phyloP scores from a whole-genome alignment of 2,888 invertebrate species.

The Electrophaes corylata region DNA sequence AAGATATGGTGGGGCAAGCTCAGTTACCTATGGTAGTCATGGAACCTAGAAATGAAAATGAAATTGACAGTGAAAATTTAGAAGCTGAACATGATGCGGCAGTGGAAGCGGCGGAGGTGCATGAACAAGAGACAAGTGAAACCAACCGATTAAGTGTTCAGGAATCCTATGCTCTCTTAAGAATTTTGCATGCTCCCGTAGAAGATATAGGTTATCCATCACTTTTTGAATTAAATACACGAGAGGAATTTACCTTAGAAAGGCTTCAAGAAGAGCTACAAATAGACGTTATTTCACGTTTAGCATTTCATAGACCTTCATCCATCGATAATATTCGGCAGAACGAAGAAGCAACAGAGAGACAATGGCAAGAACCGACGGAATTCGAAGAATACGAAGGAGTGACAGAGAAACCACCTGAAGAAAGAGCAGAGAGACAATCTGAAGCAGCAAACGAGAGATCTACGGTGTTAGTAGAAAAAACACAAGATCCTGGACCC shows the following conservation, averaged over 20 bases:
- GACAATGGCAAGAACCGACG: background rate
- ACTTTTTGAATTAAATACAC: slow-evolving; percentile 14
- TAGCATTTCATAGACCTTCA: background rate
- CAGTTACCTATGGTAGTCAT: slow-evolving; percentile 11
- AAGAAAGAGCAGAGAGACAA: background rate
- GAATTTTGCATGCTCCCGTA: slow-evolving; percentile 6
- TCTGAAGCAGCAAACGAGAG: slow-evolving; percentile 1
- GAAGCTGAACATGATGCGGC: background rate
- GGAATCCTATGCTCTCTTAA: background rate
- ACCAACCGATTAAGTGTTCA: background rate
- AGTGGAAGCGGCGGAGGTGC: background rate
- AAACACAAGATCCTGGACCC: slow-evolving; percentile 39
- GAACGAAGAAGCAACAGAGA: slow-evolving; percentile 2
- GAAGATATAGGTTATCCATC: slow-evolving; percentile 14
- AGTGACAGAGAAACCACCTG: background rate
- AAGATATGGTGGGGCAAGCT: slow-evolving; percentile 12
- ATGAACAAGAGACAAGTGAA: background rate
- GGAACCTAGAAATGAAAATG: background rate
- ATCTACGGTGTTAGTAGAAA: background rate
- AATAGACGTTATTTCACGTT: slow-evolving; percentile 8
- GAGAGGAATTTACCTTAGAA: slow-evolving; percentile 27
- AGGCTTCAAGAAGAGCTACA: slow-evolving; percentile 17
- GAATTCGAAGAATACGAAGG: background rate
- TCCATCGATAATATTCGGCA: background rate
- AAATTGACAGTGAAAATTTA: background rate